Evolutionary conservation across 2,113 vertebrate species (phyloP).

Genomic region (Sorex araneus): DNA sequence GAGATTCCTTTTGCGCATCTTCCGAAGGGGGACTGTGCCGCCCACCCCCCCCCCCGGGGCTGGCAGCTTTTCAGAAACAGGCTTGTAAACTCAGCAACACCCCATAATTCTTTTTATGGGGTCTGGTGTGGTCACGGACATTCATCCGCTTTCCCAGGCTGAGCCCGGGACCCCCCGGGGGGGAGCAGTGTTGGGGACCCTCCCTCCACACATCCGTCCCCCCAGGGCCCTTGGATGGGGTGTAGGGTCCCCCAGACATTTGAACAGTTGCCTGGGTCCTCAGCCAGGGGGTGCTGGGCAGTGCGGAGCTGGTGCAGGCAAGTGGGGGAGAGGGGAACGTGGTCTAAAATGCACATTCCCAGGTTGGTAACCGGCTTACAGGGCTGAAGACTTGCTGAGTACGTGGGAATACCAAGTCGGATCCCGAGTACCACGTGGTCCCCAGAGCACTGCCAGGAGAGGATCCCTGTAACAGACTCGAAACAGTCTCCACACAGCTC

Average conservation of each 20-base stretch:
- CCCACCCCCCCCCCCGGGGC: conserved; percentile 80
- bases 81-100: conserved; percentile 84
- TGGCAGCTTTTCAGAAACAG: conserved; percentile 82
- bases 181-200: not conserved
- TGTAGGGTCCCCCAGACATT: not conserved
- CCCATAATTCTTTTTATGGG: conserved; percentile 83
- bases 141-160: conserved; percentile 74
- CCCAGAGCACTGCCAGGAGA: too few species aligned
- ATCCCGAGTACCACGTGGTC: too few species aligned
- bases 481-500: too few species aligned
- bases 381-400: too few species aligned
- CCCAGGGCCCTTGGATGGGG: fast-evolving
- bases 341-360: not conserved
- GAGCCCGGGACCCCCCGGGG: conserved; percentile 28
- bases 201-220: not conserved
- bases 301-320: not conserved
- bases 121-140: conserved; percentile 76
- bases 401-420: too few species aligned
- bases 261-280: not conserved
- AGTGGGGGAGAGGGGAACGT: fast-evolving
- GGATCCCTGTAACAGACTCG: too few species aligned
- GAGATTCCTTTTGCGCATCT: conserved; percentile 63
- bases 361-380: not conserved
- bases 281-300: conserved; percentile 54
- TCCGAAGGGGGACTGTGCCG: conserved; percentile 25